A percentile compares a stretch with the other conserved stretches of the same genome.
Evolutionary conservation across 1,140 invertebrate species (phyloP).

Genomic region (Probaryconus sp.): DNA sequence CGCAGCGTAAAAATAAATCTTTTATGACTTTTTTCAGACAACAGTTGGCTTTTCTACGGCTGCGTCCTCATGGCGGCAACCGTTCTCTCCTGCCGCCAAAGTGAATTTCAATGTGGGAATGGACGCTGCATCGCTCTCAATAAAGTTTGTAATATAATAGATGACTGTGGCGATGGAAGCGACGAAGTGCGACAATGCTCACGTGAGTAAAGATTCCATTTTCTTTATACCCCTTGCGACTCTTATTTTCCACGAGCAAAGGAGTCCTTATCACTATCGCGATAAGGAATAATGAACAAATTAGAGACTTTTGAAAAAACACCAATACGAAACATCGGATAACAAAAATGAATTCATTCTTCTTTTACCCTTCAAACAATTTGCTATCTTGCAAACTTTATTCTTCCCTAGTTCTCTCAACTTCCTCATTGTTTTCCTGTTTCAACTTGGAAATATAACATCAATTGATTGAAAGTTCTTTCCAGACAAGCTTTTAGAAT

Average conservation of each 20-base stretch:
- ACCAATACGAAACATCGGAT: background rate
- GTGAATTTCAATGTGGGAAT: conserved; percentile 89
- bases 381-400: background rate
- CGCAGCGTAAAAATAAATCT: no score
- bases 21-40: no score
- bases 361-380: background rate
- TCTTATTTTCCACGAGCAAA: conserved; percentile 33
- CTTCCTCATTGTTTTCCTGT: no score
- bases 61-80: conserved; percentile 69
- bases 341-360: conserved; percentile 18
- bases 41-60: conserved; percentile 70
- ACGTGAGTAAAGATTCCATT: conserved; percentile 83
- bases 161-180: conserved; percentile 90
- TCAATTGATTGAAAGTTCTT: no score
- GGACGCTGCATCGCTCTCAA: conserved; percentile 88
- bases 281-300: conserved; percentile 18
- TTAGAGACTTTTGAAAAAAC: no score
- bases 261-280: conserved; percentile 9
- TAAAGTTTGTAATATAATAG: conserved; percentile 88
- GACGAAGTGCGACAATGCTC: conserved; percentile 92
- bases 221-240: conserved; percentile 32
- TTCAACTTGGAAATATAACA: no score
- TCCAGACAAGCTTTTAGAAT: no score
- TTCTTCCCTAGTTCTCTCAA: conserved; percentile 3
- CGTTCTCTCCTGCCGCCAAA: conserved; percentile 82